Conservation (phyloP, 35 echinoderm and acorn worm species). For the Diadema setosum region DNA sequence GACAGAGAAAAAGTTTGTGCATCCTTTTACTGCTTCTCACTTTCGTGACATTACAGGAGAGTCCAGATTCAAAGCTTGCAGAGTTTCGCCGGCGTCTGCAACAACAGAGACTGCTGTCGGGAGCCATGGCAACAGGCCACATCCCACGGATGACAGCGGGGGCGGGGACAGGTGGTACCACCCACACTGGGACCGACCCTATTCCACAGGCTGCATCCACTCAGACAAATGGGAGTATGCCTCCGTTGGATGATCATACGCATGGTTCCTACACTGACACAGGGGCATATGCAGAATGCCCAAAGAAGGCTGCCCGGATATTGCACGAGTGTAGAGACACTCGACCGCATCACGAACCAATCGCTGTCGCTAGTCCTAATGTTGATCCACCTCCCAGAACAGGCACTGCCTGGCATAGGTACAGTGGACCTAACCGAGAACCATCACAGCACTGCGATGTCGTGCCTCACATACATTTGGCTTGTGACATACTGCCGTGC, state of each 20-base stretch:
- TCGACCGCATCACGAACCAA: background rate
- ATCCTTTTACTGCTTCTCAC: background rate
- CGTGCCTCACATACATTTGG: slow-evolving; percentile 82
- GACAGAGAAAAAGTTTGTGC: no score
- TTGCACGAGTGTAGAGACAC: background rate
- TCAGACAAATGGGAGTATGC: slow-evolving; percentile 60
- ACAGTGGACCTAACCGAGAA: background rate
- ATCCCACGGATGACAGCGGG: background rate
- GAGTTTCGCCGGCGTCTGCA: background rate
- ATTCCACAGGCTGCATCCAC: slow-evolving; percentile 78
- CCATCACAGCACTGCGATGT: no score
- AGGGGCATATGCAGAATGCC: no score
- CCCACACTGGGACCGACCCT: slow-evolving; percentile 48
- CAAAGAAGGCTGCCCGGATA: no score
- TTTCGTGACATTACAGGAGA: background rate
- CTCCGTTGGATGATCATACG: background rate
- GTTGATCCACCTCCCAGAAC: no score
- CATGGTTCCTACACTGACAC: background rate
- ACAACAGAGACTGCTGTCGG: background rate
- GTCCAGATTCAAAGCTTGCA: background rate
- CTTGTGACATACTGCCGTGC: slow-evolving; percentile 95
- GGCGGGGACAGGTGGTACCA: background rate
- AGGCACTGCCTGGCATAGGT: no score
- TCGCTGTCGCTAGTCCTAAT: background rate
- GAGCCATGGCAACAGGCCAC: background rate